Evolutionary conservation across 2,113 vertebrate species (phyloP).

Genomic region (Barbus barbus): DNA sequence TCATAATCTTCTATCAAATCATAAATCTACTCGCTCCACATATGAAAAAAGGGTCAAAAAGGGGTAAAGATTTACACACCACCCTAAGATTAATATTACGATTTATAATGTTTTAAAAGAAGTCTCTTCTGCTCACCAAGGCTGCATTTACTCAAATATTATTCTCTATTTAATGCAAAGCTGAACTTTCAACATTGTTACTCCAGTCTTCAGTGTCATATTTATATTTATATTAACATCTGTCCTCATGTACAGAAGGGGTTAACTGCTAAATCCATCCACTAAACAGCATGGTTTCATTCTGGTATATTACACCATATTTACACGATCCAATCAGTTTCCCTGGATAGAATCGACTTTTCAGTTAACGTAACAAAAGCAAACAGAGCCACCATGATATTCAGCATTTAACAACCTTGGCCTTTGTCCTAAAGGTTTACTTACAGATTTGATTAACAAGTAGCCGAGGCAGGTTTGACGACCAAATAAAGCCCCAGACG

Average conservation of each 20-base stretch:
- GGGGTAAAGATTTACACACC: not conserved
- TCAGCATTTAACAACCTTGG: constrained; percentile 25
- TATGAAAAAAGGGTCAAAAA: not conserved
- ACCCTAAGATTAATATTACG: no score
- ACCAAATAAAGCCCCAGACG: constrained; percentile 12
- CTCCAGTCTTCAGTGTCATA: no score
- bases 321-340: not conserved
- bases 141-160: no score
- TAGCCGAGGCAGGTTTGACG: not conserved
- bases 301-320: no score
- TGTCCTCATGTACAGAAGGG: no score
- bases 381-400: not conserved
- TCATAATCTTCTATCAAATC: not conserved
- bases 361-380: not conserved
- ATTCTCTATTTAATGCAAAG: no score
- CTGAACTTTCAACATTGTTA: no score
- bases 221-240: no score
- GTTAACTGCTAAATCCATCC: no score
- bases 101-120: not conserved
- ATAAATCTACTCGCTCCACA: not conserved
- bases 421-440: constrained; percentile 23
- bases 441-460: constrained; percentile 19
- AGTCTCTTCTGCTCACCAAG: no score
- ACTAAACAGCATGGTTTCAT: no score
- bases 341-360: not conserved